A percentile compares a stretch with the other conserved stretches of the same genome.
Evolutionary conservation across 2,113 vertebrate genomes (phyloP).

Genomic region (Nyctereutes procyonoides): DNA sequence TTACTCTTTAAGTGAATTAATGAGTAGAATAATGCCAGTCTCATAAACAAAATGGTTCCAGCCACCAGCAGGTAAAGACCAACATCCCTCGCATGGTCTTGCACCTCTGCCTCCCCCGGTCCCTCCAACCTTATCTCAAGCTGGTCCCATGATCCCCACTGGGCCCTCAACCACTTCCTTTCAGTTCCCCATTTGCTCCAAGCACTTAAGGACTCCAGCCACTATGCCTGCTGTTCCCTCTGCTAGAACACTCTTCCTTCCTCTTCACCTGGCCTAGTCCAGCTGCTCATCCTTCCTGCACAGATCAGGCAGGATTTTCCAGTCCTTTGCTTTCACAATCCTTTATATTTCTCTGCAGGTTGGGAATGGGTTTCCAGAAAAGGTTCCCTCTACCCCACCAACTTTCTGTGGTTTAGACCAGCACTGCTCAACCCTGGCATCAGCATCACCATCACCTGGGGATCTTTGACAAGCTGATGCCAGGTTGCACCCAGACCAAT

Average conservation of each 20-base stretch:
- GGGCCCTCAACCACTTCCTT: background rate
- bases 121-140: background rate
- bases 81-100: background rate
- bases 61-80: background rate
- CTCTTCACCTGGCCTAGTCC: background rate
- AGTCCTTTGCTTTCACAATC: background rate
- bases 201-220: background rate
- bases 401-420: background rate
- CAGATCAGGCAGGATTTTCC: background rate
- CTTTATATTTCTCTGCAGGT: background rate
- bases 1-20: background rate
- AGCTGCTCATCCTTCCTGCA: background rate
- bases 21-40: background rate
- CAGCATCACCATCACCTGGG: background rate
- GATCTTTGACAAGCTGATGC: background rate
- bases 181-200: background rate
- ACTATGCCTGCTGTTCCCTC: background rate
- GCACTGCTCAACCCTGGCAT: fast-evolving
- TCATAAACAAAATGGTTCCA: background rate
- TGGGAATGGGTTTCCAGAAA: background rate
- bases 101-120: fast-evolving
- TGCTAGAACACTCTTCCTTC: background rate
- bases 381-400: background rate
- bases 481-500: background rate
- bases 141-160: background rate